Evolutionary conservation across 1,140 invertebrate genomes (phyloP), one percentile per base, ranked within the genome.

Genomic region (Epicauta chinensis): DNA sequence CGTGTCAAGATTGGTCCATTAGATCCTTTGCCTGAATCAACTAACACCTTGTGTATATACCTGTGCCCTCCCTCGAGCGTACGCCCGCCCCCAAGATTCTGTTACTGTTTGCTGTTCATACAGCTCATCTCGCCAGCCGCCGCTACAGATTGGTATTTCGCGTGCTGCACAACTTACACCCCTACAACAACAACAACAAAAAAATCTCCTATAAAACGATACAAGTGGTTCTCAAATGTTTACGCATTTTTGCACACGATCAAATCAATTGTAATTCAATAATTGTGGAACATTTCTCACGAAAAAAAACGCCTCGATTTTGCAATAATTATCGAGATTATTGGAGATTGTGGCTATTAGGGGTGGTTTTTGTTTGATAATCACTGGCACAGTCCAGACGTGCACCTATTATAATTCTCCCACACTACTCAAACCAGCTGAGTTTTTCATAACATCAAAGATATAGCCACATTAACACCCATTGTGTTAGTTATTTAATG

Each of bases 401-500:
- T 59, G 50, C n/a, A n/a, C 55, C 64, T 68, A 66, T 68, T 66
- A 68, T 56, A 60, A 64, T 59, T 63, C 63, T 68, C 66, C 63
- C 66, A 68, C 66, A 66, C 63, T 64, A 68, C 63, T 68, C 66
- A 68, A 23, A 59, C 56, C 52, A 43, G 53, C 42, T 40, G 54
- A 61, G 63, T 61, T 64, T 62, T 62, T 64, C 61, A 60, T 60
- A 61, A 58, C 60, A 49, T 45, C 54, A 47, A 60, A 12, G 60
- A 64, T 62, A 67, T 64, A 64, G 63, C 60, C 63, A 58, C 65
- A 67, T 67, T 67, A 65, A 62, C 51, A 53, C 51, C 61, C 60
- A 56, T 67, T 67, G 65, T 67, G 32, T 61, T 59, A 62, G 63
- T 63, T 67, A 67, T 67, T 67, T 65, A 62, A 64, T 64, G 62